Evolutionary conservation across 1,140 invertebrate genomes (phyloP), one percentile per base, ranked within the genome.

Genomic region (Linepithema humile): DNA sequence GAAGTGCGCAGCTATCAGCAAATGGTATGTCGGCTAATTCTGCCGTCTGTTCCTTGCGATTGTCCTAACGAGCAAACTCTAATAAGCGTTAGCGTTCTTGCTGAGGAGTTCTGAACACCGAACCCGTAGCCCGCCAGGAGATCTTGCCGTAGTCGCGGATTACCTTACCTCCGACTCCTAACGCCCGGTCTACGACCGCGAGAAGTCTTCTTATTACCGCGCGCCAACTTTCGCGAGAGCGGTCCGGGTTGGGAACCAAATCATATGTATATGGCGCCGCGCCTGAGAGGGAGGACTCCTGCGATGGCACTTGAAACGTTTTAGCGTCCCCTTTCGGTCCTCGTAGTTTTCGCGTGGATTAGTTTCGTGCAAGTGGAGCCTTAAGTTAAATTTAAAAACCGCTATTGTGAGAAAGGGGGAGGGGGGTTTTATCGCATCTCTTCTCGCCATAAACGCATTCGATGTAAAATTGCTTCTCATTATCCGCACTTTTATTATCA

Each of bases 1-100:
- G 75, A 80, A 70, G 7, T 20, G 62, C 64, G 48, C 23, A 69
- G 38, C 75, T 70, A 80, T 80, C 64, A 69, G 48, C 65, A 53
- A 80, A 40, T 55, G 73, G 73, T 59, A 75, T 45, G 7, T 29
- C 48, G 48, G 48, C 75, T 80, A 80, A 80, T 80, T 70, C 32
- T 20, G 48, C 75, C 75, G 75, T 80, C 53, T 80, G 75, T 53
- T 80, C 35, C 50, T 32, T 35, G 45, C 64, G 64, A 80, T 80
- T 80, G 75, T 80, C 55, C 75, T 78, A 78, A 78, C 75, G 75
- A 78, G 75, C 75, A 80, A 80, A 80, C 75, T 80, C 75, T 80
- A 80, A 80, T 80, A 80, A 80, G 75, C 75, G 75, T 80, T 80
- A 80, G 48, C 48, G 75, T 80, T 80, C 75, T 80, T 80, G 75